These are phyloP conservation scores for Exocentrus adspersus DNA, from an alignment of 2,888 invertebrate species.

Conservation along the genomic window DNA sequence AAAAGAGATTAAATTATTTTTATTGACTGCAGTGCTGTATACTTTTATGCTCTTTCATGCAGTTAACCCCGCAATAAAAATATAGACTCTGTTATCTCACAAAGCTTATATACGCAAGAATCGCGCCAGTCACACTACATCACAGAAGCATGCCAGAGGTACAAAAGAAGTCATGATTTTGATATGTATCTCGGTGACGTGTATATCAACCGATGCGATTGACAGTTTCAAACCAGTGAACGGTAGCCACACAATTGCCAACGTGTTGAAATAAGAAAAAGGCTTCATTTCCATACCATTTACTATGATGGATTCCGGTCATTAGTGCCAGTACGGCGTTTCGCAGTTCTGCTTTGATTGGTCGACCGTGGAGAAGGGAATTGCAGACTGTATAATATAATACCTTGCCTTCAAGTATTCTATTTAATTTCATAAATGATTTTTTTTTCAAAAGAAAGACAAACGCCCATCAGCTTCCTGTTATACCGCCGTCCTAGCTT, in stretches of 20 bases:
- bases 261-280: conserved; percentile 25
- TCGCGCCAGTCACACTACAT: conserved; percentile 11
- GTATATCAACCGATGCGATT: conserved; percentile 32
- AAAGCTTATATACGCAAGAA: conserved; percentile 7
- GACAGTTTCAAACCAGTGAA: conserved; percentile 20
- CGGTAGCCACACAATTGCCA: conserved; percentile 23
- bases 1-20: neutral
- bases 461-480: too few relatives aligned
- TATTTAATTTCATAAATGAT: too few relatives aligned
- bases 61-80: conserved; percentile 18
- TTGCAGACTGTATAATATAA: neutral
- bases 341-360: neutral
- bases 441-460: too few relatives aligned
- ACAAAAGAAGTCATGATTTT: conserved; percentile 27
- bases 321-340: neutral
- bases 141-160: conserved; percentile 16
- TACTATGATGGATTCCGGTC: conserved; percentile 7
- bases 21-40: too few relatives aligned
- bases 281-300: conserved; percentile 8
- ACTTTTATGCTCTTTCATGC: neutral
- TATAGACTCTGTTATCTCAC: conserved; percentile 2
- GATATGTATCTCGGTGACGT: conserved; percentile 30
- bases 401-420: too few relatives aligned
- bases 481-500: too few relatives aligned
- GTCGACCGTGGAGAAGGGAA: neutral